Evolutionary conservation across 1,140 invertebrate genomes (phyloP).

Genomic region (Bicyclus anynana): DNA sequence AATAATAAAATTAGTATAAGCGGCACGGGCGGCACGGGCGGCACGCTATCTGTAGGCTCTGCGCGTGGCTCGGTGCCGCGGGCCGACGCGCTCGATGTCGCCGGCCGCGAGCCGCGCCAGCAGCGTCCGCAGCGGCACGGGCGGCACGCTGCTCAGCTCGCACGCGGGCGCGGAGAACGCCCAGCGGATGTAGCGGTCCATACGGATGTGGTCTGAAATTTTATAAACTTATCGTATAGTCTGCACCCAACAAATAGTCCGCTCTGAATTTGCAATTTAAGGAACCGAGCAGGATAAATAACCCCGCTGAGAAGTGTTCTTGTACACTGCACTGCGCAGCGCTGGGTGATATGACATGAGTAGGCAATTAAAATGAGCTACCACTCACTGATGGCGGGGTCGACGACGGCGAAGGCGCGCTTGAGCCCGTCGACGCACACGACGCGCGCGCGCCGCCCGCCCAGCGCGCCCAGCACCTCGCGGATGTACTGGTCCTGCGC

Average conservation of each 20-base stretch:
- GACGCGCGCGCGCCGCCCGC: slow-evolving; percentile 38
- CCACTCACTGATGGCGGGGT: slow-evolving; percentile 67
- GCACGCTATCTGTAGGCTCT: slow-evolving; percentile 34
- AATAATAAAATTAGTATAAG: too few relatives aligned
- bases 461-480: slow-evolving; percentile 56
- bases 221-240: too few relatives aligned
- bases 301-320: too few relatives aligned
- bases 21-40: too few relatives aligned
- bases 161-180: slow-evolving; percentile 58
- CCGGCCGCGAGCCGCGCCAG: slow-evolving; percentile 53
- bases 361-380: slow-evolving; percentile 6
- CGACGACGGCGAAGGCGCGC: slow-evolving; percentile 67
- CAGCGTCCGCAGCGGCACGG: slow-evolving; percentile 51
- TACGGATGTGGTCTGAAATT: slow-evolving; percentile 68
- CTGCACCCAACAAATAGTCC: too few relatives aligned
- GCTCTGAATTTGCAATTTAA: not conserved
- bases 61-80: slow-evolving; percentile 33
- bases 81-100: slow-evolving; percentile 64
- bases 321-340: too few relatives aligned
- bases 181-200: slow-evolving; percentile 73
- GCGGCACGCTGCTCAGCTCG: slow-evolving; percentile 45
- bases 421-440: slow-evolving; percentile 58
- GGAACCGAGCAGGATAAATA: too few relatives aligned
- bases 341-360: too few relatives aligned
- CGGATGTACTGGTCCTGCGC: slow-evolving; percentile 70